These are phyloP conservation scores for Pseudococcus jackbeardsleyi DNA, from an alignment of 2,888 invertebrate species.

Conservation along the genomic window DNA sequence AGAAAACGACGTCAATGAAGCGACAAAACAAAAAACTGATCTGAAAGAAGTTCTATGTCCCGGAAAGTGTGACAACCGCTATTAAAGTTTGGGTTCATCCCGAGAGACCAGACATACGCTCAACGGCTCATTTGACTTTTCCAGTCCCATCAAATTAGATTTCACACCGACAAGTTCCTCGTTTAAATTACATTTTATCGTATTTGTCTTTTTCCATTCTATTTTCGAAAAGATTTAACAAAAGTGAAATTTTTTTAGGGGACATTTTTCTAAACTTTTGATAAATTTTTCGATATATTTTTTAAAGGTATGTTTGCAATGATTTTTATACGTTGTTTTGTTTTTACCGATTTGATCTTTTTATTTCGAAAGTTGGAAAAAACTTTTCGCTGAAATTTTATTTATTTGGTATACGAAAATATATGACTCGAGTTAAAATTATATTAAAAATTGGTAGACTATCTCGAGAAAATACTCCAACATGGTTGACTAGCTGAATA, in stretches of 20 bases:
- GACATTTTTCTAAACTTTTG: background rate
- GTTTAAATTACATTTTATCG: conserved; percentile 45
- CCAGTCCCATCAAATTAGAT: conserved; percentile 48
- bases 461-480: background rate
- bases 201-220: conserved; percentile 27
- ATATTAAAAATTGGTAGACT: background rate
- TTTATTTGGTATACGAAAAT: too few species aligned
- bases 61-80: conserved; percentile 60
- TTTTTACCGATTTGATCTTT: background rate
- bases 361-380: background rate
- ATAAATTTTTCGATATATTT: background rate
- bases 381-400: too few species aligned
- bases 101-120: conserved; percentile 59
- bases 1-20: conserved; percentile 46
- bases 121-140: conserved; percentile 59
- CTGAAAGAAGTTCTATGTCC: conserved; percentile 46
- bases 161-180: conserved; percentile 47
- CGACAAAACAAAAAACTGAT: conserved; percentile 54
- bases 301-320: background rate
- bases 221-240: conserved; percentile 33
- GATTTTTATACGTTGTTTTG: background rate
- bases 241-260: background rate
- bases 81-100: conserved; percentile 47
- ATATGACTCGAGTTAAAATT: background rate
- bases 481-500: background rate